Percentiles rank a stretch among this genome's conserved stretches.
phyloP scores from a whole-genome alignment of 2,888 invertebrate species.

The Hyposoter didymator region DNA sequence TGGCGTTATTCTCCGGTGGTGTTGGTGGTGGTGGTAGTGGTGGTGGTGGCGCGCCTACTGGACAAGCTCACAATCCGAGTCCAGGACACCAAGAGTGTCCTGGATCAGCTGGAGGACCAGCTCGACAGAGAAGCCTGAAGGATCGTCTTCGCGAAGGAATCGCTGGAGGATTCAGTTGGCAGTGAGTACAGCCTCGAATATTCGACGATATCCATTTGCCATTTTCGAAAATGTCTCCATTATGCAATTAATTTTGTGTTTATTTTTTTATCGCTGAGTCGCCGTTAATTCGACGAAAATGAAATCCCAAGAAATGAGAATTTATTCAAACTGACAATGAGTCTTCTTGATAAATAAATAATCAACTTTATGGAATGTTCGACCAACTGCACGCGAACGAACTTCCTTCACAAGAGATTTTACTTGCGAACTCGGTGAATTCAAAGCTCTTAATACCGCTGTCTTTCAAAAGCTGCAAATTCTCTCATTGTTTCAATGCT shows the following conservation, averaged over 20 bases:
- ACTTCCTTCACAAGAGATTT: background rate
- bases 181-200: conserved; percentile 87
- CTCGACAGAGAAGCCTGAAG: conserved; percentile 91
- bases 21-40: conserved; percentile 68
- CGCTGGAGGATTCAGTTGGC: conserved; percentile 92
- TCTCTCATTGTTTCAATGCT: background rate
- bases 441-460: background rate
- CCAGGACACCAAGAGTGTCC: conserved; percentile 69
- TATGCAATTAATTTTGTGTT: too few relatives aligned
- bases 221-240: background rate
- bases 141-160: conserved; percentile 92
- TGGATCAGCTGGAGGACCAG: conserved; percentile 84
- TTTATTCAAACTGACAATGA: background rate
- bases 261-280: too few relatives aligned
- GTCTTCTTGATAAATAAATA: background rate
- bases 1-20: conserved; percentile 80
- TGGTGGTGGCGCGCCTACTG: conserved; percentile 22
- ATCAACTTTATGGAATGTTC: background rate
- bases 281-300: background rate
- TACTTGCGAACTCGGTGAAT: background rate
- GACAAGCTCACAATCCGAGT: conserved; percentile 53
- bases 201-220: background rate
- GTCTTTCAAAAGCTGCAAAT: background rate
- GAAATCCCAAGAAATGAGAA: background rate
- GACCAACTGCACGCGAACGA: background rate